Conservation (phyloP, 1,140 invertebrate species). For the Procambarus virginalis region DNA sequence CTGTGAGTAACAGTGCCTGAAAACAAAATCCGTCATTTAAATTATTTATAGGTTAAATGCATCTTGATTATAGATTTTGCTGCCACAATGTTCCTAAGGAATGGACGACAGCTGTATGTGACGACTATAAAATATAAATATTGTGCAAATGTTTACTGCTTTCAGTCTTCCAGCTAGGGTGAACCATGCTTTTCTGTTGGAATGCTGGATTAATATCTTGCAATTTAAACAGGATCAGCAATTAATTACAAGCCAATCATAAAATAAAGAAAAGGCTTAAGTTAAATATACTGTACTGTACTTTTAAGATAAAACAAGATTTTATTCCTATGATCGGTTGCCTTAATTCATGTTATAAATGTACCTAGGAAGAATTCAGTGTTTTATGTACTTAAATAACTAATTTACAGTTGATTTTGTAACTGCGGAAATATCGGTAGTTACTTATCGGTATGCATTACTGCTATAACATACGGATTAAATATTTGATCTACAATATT, state of each 20-base stretch:
- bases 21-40: constrained; percentile 1
- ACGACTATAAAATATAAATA: background rate
- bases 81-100: constrained; percentile 10
- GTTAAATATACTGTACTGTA: too few species aligned
- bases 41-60: background rate
- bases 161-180: constrained; percentile 1
- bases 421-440: background rate
- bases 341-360: background rate
- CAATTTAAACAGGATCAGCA: background rate
- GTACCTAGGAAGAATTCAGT: background rate
- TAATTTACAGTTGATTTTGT: background rate
- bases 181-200: background rate
- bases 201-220: background rate
- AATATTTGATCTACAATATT: too few species aligned
- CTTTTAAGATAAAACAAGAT: background rate
- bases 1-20: background rate
- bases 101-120: constrained; percentile 4
- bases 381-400: constrained; percentile 4
- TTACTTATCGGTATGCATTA: background rate
- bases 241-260: background rate
- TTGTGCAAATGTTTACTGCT: background rate
- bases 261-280: too few species aligned
- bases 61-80: background rate
- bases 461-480: too few species aligned
- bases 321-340: background rate